Percentiles rank a stretch among this genome's conserved stretches.
These are phyloP conservation scores for Crotalus viridis DNA, from an alignment of 2,113 vertebrate genomes.

Conservation along the genomic window DNA sequence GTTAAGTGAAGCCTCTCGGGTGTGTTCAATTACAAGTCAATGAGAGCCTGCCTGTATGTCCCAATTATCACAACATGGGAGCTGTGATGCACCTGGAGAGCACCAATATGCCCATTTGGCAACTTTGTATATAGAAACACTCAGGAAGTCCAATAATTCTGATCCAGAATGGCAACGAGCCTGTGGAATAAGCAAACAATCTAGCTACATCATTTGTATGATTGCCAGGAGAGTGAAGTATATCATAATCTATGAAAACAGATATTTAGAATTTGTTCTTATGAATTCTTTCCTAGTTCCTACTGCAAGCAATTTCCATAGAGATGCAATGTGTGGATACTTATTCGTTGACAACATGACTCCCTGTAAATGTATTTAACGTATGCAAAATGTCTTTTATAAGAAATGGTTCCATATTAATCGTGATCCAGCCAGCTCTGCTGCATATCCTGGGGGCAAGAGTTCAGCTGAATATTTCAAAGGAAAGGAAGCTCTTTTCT, in stretches of 20 bases:
- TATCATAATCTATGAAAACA: conserved; percentile 39
- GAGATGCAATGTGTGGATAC: background rate
- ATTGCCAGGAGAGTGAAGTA: conserved; percentile 31
- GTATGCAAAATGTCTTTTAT: background rate
- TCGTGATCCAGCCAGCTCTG: background rate
- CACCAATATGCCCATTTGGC: background rate
- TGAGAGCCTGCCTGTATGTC: background rate
- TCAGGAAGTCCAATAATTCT: background rate
- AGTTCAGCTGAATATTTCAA: background rate
- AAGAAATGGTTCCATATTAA: background rate
- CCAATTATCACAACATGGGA: background rate
- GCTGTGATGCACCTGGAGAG: background rate
- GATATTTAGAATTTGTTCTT: background rate
- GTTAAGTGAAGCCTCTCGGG: background rate
- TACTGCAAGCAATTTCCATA: background rate
- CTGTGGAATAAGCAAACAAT: background rate
- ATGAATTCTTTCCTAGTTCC: background rate
- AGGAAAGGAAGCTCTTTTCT: background rate
- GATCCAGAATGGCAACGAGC: background rate
- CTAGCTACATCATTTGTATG: background rate
- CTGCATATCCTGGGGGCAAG: background rate
- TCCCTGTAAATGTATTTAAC: too few relatives aligned
- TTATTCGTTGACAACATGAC: background rate
- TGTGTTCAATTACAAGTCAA: background rate
- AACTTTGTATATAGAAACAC: background rate